These are phyloP conservation scores for Hirtodrosophila confusa DNA, from an alignment of 2,888 invertebrate species.

Conservation along the genomic window DNA sequence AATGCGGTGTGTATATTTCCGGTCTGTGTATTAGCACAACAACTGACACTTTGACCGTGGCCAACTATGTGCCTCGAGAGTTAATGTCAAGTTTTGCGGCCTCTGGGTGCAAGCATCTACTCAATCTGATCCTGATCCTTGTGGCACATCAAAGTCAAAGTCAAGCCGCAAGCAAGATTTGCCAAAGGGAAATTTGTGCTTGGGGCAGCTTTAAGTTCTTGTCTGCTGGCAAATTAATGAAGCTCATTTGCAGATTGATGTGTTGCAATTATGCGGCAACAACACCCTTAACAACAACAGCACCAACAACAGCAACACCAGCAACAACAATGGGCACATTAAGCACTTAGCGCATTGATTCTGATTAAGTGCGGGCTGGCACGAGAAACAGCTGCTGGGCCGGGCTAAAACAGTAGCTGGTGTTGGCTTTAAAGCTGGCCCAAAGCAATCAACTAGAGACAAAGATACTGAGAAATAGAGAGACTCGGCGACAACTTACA, in stretches of 20 bases:
- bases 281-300: conserved; percentile 24
- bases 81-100: conserved; percentile 43
- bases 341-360: conserved; percentile 77
- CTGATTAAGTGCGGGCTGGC: conserved; percentile 68
- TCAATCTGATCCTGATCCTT: conserved; percentile 39
- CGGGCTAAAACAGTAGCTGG: background rate
- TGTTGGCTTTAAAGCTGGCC: conserved; percentile 45
- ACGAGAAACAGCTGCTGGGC: conserved; percentile 13
- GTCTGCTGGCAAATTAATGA: conserved; percentile 68
- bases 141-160: conserved; percentile 63
- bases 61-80: conserved; percentile 37
- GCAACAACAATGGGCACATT: conserved; percentile 40
- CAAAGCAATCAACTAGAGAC: conserved; percentile 43
- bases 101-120: conserved; percentile 16
- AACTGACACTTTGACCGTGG: conserved; percentile 53
- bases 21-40: conserved; percentile 58
- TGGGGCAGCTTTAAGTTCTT: conserved; percentile 35
- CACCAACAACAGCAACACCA: conserved; percentile 26
- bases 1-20: conserved; percentile 29
- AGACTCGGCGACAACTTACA: conserved; percentile 15
- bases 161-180: conserved; percentile 33
- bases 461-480: background rate
- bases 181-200: conserved; percentile 11
- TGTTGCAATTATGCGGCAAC: conserved; percentile 72
- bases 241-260: conserved; percentile 77